Evolutionary conservation across 1,140 invertebrate genomes (phyloP).

Genomic region (Anastrepha ludens): DNA sequence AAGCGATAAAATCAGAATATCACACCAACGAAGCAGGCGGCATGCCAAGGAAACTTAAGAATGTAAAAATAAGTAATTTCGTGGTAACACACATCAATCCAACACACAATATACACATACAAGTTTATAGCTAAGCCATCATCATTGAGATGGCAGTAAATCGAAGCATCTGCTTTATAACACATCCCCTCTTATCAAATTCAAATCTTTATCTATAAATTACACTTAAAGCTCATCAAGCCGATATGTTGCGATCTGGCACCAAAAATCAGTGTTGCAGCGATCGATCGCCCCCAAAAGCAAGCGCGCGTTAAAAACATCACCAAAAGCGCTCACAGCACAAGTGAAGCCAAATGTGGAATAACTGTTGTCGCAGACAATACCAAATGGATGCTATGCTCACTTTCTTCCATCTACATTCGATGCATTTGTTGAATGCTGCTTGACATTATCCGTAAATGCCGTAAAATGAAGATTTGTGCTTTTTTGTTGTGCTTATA

Average conservation of each 20-base stretch:
- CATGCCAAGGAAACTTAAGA: too few species aligned
- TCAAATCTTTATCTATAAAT: slow-evolving; percentile 29
- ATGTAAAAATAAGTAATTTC: too few species aligned
- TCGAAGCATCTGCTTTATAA: neutral
- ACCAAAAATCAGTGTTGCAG: neutral
- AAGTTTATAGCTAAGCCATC: too few species aligned
- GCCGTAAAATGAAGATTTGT: slow-evolving; percentile 14
- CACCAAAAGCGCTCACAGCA: neutral
- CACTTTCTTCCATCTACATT: neutral
- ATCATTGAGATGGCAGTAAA: too few species aligned
- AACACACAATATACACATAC: too few species aligned
- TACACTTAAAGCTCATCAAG: slow-evolving; percentile 40
- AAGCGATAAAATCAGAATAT: too few species aligned
- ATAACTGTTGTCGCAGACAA: neutral
- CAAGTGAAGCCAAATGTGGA: neutral
- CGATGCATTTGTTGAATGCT: neutral
- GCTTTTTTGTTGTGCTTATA: neutral
- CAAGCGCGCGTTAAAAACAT: neutral
- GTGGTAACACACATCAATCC: too few species aligned
- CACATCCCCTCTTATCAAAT: neutral
- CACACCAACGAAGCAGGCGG: too few species aligned
- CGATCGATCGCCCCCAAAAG: neutral
- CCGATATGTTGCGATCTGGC: neutral
- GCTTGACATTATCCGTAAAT: neutral
- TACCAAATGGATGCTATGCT: neutral